phyloP scores from a whole-genome alignment of 2,797 vertebrate genomes.

The Gallirallus australis region DNA sequence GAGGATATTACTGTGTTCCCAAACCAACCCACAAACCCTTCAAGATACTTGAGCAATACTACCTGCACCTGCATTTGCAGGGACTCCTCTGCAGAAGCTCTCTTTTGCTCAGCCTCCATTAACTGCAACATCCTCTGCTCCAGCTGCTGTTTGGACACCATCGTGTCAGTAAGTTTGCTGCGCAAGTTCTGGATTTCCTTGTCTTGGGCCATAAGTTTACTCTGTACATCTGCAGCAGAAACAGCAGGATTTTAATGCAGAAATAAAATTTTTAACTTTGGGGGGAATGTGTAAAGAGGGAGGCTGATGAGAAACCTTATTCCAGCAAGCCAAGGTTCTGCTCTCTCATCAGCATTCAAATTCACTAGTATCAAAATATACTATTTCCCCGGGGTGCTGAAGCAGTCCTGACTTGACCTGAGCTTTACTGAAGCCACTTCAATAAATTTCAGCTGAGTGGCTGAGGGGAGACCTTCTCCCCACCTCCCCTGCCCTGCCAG shows the following conservation, averaged over 20 bases:
- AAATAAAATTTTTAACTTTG: background rate
- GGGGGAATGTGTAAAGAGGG: background rate
- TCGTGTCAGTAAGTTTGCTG: slow-evolving; percentile 91
- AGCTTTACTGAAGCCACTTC: background rate
- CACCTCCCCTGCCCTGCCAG: no score
- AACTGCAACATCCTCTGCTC: slow-evolving; percentile 93
- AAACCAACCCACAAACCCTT: background rate
- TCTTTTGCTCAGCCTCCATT: slow-evolving; percentile 90
- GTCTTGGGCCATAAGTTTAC: slow-evolving; percentile 89
- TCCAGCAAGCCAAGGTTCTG: background rate
- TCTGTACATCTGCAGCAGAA: slow-evolving; percentile 88
- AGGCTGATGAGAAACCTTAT: background rate
- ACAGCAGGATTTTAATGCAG: slow-evolving; percentile 40
- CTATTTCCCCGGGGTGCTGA: background rate
- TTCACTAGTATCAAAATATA: background rate
- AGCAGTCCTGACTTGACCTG: background rate
- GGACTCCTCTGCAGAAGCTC: slow-evolving; percentile 85
- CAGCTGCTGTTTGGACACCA: slow-evolving; percentile 92
- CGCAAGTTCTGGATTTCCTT: slow-evolving; percentile 94
- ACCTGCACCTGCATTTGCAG: slow-evolving; percentile 89
- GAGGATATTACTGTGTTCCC: background rate
- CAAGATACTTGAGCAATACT: background rate
- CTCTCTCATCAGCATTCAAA: background rate
- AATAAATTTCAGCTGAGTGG: no score
- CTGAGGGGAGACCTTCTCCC: no score